Percentiles rank a stretch among this genome's conserved stretches.
These are phyloP conservation scores for Anniella stebbinsi DNA, from an alignment of 2,797 vertebrate genomes.

Conservation along the genomic window DNA sequence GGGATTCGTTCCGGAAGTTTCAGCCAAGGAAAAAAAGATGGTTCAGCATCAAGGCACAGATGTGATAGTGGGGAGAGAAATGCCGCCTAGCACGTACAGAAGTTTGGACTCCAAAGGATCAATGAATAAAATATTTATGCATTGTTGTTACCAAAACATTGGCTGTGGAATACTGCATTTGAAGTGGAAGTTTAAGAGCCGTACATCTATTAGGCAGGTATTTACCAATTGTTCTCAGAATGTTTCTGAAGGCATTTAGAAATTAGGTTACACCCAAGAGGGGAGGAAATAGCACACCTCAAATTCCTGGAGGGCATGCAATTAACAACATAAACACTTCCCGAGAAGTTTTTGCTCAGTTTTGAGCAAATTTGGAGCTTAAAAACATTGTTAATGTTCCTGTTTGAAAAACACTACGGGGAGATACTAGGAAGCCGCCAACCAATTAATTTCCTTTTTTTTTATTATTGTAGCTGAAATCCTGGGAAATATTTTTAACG, in stretches of 20 bases:
- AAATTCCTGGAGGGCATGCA: constrained; percentile 10
- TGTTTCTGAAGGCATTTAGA: not conserved
- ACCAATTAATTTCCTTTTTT: constrained; percentile 39
- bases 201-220: not conserved
- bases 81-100: constrained; percentile 12
- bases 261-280: not conserved
- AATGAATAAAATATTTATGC: constrained; percentile 35
- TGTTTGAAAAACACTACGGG: constrained; percentile 28
- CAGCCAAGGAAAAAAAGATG: constrained; percentile 12
- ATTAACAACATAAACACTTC: not conserved
- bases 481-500: constrained; percentile 31
- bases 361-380: constrained; percentile 19
- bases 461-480: constrained; percentile 35
- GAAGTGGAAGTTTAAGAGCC: not conserved
- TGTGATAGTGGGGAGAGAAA: not conserved
- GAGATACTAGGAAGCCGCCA: constrained; percentile 15
- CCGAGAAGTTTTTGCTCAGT: constrained; percentile 19
- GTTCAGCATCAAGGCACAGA: constrained; percentile 35
- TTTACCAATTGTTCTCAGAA: not conserved
- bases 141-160: constrained; percentile 1
- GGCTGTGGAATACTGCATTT: constrained; percentile 25
- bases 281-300: not conserved
- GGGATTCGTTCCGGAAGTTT: constrained; percentile 36
- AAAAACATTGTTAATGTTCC: constrained; percentile 26
- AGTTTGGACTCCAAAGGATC: not conserved